Evolutionary conservation across 1,140 invertebrate species (phyloP), one percentile per base, ranked within the genome.

Genomic region (Drosophila neocordata): DNA sequence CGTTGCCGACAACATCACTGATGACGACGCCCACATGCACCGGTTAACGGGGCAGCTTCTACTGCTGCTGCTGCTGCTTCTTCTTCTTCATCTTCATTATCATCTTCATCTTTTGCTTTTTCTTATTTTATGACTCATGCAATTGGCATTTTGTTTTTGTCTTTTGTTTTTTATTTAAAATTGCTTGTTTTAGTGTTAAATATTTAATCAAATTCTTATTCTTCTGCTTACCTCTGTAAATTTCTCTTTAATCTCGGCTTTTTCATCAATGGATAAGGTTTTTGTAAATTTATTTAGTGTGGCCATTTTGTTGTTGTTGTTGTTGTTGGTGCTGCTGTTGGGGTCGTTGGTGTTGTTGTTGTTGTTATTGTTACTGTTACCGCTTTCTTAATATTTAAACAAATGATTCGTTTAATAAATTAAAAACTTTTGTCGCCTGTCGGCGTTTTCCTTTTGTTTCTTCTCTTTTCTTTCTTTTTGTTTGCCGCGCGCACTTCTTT

Each of bases 201-300:
- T 48, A 20, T 48, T 48, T 48, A 48, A 20, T 48, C 15, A 5
- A 44, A 62, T 57, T 55, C 51, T 70, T 48, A 22, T 34, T 87
- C 89, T 31, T 31, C 6, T 31, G 2, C 27, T 91, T 68, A 91
- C 90, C 79, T 91, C 90, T 77, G 76, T 89, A 51, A 91, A 91
- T 90, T 91, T 91, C 81, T 91, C 90, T 75, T 90, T 90, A 74
- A 91, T 91, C 78, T 91, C 90, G 41, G 90, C 74, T 66, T 91
- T 91, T 78, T 91, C 90, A 76, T 91, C 90, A 73, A 82, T 90
- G 67, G 90, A 91, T 64, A 91, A 72, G 58, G 76, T 90, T 91
- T 91, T 91, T 66, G 89, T 90, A 67, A 91, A 91, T 85, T 91
- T 91, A 57, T 91, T 91, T 60, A 90, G 73, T 74, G 82, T 67